These are phyloP conservation scores for Ernsta delagoae DNA, from an alignment of 2,888 invertebrate species.

Conservation along the genomic window DNA sequence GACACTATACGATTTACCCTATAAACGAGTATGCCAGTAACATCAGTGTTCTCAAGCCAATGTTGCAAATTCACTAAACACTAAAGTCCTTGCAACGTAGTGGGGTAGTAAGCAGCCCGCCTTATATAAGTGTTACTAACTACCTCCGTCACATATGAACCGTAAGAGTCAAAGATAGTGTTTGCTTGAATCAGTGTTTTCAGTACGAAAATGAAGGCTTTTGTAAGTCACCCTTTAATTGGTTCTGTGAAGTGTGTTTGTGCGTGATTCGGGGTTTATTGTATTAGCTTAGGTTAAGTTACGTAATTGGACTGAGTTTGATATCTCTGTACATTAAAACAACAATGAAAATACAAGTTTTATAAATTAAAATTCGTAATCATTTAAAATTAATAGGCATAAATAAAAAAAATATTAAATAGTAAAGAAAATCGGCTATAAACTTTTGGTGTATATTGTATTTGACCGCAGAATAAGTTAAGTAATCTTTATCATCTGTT, in stretches of 20 bases:
- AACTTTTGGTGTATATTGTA: too few relatives aligned
- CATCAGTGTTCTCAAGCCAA: constrained; percentile 38
- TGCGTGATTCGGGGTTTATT: not conserved
- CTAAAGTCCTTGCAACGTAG: constrained; percentile 51
- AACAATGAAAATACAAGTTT: too few relatives aligned
- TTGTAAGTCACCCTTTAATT: constrained; percentile 61
- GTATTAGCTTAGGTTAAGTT: not conserved
- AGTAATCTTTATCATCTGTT: too few relatives aligned
- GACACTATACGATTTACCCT: not conserved
- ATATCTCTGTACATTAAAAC: not conserved
- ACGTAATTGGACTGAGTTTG: not conserved
- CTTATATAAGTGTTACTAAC: constrained; percentile 65
- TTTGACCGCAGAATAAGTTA: too few relatives aligned
- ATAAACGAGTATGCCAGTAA: not conserved
- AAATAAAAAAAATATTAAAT: too few relatives aligned
- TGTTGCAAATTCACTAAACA: constrained; percentile 49
- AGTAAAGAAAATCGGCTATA: too few relatives aligned
- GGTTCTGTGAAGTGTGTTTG: constrained; percentile 29
- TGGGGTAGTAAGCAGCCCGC: constrained; percentile 54
- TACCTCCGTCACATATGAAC: constrained; percentile 58
- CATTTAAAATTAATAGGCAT: too few relatives aligned
- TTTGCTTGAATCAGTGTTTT: constrained; percentile 46
- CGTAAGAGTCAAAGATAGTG: constrained; percentile 50
- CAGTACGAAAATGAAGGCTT: constrained; percentile 67
- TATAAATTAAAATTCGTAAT: too few relatives aligned